Evolutionary conservation across 2,113 vertebrate genomes (phyloP), one percentile per base, ranked within the genome.

Genomic region (Etheostoma spectabile): DNA sequence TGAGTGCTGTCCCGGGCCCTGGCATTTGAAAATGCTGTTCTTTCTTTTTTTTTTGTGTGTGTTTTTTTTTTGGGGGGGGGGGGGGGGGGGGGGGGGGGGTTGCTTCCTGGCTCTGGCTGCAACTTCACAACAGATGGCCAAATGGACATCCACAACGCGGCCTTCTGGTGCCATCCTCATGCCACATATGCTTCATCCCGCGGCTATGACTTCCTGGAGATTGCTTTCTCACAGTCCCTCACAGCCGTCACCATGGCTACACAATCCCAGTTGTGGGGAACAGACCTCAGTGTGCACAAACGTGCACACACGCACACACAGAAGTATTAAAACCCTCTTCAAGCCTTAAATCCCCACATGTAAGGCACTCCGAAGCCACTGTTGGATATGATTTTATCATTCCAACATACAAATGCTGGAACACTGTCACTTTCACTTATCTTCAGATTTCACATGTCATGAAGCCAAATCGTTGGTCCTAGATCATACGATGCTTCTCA

Each of bases 101-200:
- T 42, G 10, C 84, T 89, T 89, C 82, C 86, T 93, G 93, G 89
- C 86, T 74, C 69, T 67, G 83, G 91, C 85, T 83, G 84, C 69
- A 86, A 83, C 80, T 83, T 68, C 16, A 69, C 77, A 84, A 86
- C 94, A 95, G 93, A 95, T 94, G 94, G 94, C 86, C 92, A 89
- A 93, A 90, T 94, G 94, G 94, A 95, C 91, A 88, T 89, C 89
- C 91, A 89, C 84, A 53, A 88, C 65, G 51, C 24, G 52, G 86
- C 95, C 91, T 92, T 94, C 94, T 95, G 93, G 89, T 94, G 87
- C 82, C 89, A 90, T 94, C 88, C 88, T 90, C 88, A 86, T 77
- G 90, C 87, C 93, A 93, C 93, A 94, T 95, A 95, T 94, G 94
- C 92, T 93, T 92, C 89, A 69, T 88, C 93, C 92, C 55, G 88